Base-by-base conservation (phyloP, 2,888 invertebrate species). In the Miltochrista miniata region DNA sequence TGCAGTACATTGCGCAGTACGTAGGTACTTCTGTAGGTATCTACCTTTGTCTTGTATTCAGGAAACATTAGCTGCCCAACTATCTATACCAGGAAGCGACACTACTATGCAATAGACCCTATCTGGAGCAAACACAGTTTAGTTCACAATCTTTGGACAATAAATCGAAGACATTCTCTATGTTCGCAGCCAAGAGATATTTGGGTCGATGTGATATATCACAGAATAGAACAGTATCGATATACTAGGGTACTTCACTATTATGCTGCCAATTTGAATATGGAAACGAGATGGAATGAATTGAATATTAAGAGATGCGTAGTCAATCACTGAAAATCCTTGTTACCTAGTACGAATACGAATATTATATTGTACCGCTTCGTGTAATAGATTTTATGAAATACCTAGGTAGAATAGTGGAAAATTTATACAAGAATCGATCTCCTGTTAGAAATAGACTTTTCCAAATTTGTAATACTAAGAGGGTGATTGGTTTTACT, bases 81-180 rank as follows among this genome's bases (percentile, higher is more conserved):
- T 42, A 31, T 31, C 49, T 39, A 13, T 38, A 44, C 44, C 13
- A 49, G 49, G 49, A 49, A 49, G 49, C 37, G 48, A 24, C 13
- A 13, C 18, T 34, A 30, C 43, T 49, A 34, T 34, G 38, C 33
- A 49, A 49, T 29, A 49, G 38, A 11, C 34, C 35, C 29, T 48
- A 48, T 43, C 48, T 48, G 38, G 49, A 44, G 49, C 44, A 44
- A 39, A 44, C 34, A 36, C 44, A 31, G n/a, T 45, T 8, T 30
- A 14, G 29, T 45, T 44, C 29, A 45, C 8, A 30, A 43, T 43
- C 36, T 14, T 14, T 11, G 1, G 7, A 14, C 36, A 11, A 45
- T 45, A 45, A 45, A 44, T 44, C 36, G 24, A 44, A 12, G 24
- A 35, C 35, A 36, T 44, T 36, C 44, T 36, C 44, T 44, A 39